A percentile compares a stretch with the other conserved stretches of the same genome.
Conservation (phyloP, 2,113 vertebrate species). For the Argyrosomus japonicus region DNA sequence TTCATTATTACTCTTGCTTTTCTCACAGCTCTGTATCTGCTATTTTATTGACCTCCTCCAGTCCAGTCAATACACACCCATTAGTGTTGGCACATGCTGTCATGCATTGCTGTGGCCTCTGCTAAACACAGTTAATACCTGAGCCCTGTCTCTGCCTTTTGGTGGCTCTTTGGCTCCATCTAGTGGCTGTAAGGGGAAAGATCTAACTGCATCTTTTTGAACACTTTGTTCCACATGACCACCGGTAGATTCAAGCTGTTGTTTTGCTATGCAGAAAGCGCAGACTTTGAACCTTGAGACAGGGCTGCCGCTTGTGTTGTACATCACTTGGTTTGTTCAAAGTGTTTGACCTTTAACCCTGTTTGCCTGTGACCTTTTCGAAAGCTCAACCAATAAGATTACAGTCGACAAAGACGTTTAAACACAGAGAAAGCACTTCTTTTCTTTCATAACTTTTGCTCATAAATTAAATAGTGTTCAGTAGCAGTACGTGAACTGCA, state of each 20-base stretch:
- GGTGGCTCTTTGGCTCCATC: slow-evolving; percentile 50
- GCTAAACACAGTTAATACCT: slow-evolving; percentile 17
- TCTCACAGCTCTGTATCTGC: slow-evolving; percentile 2
- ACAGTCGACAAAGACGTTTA: neutral
- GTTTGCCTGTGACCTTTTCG: neutral
- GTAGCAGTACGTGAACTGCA: neutral
- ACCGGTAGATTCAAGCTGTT: neutral
- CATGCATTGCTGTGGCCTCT: slow-evolving; percentile 19
- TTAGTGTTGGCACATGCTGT: slow-evolving; percentile 51
- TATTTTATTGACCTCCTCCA: slow-evolving; percentile 47
- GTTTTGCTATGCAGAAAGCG: neutral
- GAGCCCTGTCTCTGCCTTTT: neutral
- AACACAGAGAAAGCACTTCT: neutral
- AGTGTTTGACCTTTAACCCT: neutral
- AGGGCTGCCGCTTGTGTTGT: neutral
- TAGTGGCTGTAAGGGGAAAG: slow-evolving; percentile 35
- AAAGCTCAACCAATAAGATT: neutral
- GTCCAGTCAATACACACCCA: slow-evolving; percentile 48
- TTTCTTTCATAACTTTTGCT: neutral
- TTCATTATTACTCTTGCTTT: slow-evolving; percentile 7
- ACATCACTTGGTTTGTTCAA: neutral
- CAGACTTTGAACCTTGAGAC: neutral
- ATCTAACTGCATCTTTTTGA: neutral
- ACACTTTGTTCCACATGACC: slow-evolving; percentile 10
- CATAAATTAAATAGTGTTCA: neutral